A percentile compares a stretch with the other conserved stretches of the same genome.
These are phyloP conservation scores for Armadillidium nasatum DNA, from an alignment of 1,140 invertebrate species.

Conservation along the genomic window DNA sequence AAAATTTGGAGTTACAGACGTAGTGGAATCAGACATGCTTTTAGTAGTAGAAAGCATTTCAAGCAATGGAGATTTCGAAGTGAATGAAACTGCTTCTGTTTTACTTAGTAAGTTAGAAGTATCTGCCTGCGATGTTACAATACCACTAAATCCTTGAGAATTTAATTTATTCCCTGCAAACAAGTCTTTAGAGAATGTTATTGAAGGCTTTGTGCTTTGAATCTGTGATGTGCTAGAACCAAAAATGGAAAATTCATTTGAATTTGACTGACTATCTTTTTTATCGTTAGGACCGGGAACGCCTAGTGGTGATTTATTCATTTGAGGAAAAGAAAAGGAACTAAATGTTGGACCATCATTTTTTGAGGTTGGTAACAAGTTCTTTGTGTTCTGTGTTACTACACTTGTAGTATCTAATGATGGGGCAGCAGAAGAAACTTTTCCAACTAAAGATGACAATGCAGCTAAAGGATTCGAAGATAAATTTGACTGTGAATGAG, in stretches of 20 bases:
- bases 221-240: too few species aligned
- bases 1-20: neutral
- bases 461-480: conserved; percentile 21
- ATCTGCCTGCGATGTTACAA: neutral
- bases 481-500: neutral
- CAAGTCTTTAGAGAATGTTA: neutral
- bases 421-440: conserved; percentile 12
- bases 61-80: neutral
- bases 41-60: neutral
- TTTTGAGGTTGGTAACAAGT: too few species aligned
- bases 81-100: too few species aligned
- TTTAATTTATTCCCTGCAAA: neutral
- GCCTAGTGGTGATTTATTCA: too few species aligned
- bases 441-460: conserved; percentile 21
- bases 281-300: too few species aligned
- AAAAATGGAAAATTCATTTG: too few species aligned
- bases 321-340: too few species aligned
- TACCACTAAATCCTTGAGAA: neutral
- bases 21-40: neutral
- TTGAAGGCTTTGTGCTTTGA: neutral
- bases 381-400: too few species aligned
- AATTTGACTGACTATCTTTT: too few species aligned
- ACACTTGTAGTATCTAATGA: too few species aligned
- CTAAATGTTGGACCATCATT: too few species aligned
- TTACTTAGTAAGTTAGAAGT: too few species aligned